phyloP scores from a whole-genome alignment of 2,113 vertebrate species.

The Otocyon megalotis region DNA sequence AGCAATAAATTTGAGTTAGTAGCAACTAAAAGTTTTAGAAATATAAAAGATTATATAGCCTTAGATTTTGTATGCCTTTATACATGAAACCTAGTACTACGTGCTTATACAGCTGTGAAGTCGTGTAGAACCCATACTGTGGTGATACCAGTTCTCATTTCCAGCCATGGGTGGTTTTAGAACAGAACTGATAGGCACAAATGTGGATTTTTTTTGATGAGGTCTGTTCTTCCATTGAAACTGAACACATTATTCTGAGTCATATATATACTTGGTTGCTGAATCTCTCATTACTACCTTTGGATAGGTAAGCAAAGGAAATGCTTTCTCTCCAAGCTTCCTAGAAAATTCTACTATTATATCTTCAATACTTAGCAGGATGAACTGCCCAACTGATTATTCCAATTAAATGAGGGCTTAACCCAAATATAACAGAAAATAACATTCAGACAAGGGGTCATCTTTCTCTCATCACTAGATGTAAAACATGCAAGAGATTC shows the following conservation, averaged over 20 bases:
- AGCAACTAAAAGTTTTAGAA: conserved; percentile 26
- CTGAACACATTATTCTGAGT: not conserved
- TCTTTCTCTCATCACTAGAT: not conserved
- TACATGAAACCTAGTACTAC: not conserved
- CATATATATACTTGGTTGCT: not conserved
- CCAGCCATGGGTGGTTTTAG: not conserved
- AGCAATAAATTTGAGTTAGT: conserved; percentile 19
- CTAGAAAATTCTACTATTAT: not conserved
- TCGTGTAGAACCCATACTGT: not conserved
- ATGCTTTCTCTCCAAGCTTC: not conserved
- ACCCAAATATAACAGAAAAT: not conserved
- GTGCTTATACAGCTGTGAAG: not conserved
- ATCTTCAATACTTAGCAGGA: not conserved
- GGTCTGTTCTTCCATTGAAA: not conserved
- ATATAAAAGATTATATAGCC: not conserved
- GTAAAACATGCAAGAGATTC: not conserved
- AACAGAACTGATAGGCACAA: not conserved
- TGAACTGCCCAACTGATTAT: not conserved
- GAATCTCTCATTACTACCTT: not conserved
- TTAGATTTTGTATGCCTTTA: not conserved
- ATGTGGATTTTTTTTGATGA: not conserved
- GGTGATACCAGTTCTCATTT: not conserved
- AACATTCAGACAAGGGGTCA: not conserved
- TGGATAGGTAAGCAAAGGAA: not conserved
- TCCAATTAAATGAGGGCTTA: not conserved